Conservation (phyloP, 2,113 vertebrate species). For the Bucco capensis region DNA sequence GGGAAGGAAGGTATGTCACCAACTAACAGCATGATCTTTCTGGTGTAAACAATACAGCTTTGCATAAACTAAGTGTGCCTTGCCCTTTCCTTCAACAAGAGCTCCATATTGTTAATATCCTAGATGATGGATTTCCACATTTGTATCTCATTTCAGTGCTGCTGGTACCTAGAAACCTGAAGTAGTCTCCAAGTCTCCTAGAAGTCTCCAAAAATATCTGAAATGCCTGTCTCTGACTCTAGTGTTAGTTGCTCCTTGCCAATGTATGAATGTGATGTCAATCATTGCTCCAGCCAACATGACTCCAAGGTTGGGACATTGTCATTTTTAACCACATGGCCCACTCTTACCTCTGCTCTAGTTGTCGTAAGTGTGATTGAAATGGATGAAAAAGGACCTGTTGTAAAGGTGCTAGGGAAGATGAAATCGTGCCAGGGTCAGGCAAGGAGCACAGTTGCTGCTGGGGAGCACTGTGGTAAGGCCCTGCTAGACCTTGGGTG, state of each 20-base stretch:
- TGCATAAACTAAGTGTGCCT: neutral
- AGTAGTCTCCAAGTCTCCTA: neutral
- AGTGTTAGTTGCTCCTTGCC: neutral
- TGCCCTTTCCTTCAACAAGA: neutral
- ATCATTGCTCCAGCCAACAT: too few relatives aligned
- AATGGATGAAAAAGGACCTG: too few relatives aligned
- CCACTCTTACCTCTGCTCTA: too few relatives aligned
- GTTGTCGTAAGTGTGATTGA: too few relatives aligned
- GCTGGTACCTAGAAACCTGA: neutral
- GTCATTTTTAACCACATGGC: too few relatives aligned
- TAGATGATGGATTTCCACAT: neutral
- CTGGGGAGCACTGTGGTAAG: fast-evolving
- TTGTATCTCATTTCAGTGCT: neutral
- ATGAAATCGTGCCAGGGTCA: neutral
- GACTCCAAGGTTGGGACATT: too few relatives aligned
- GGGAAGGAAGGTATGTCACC: neutral
- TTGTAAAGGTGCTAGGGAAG: neutral
- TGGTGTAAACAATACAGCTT: neutral
- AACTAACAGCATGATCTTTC: neutral
- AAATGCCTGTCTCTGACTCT: neutral
- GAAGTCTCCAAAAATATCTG: neutral
- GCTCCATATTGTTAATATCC: neutral
- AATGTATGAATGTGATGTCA: neutral
- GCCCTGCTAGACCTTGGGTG: neutral
- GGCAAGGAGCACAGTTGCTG: neutral